These are phyloP conservation scores for Stictocephala bisonia DNA, from an alignment of 2,888 invertebrate species.

Conservation along the genomic window DNA sequence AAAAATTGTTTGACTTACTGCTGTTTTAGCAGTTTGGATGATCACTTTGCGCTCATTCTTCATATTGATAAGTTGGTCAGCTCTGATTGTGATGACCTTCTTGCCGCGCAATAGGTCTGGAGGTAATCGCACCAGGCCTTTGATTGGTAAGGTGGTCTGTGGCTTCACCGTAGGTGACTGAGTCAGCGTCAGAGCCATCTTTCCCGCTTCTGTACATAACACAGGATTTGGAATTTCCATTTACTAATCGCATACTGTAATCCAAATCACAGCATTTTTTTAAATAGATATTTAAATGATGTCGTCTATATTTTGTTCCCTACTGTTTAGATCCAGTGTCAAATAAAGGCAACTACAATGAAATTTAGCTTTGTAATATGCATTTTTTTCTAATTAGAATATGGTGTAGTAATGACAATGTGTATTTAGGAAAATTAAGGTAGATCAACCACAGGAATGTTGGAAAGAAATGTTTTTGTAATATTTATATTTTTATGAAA, in stretches of 20 bases:
- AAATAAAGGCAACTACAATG: no score
- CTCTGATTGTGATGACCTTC: slow-evolving; percentile 65
- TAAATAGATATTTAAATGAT: slow-evolving; percentile 18
- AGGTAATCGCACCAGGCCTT: slow-evolving; percentile 2
- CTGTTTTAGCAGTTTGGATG: slow-evolving; percentile 45
- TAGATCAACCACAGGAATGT: no score
- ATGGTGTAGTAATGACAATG: no score
- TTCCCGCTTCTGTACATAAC: slow-evolving; percentile 74
- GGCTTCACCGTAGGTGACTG: not conserved
- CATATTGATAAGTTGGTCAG: slow-evolving; percentile 68
- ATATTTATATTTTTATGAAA: no score
- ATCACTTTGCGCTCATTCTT: slow-evolving; percentile 61
- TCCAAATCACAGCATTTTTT: slow-evolving; percentile 34
- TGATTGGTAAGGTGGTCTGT: slow-evolving; percentile 65
- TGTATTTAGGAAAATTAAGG: no score
- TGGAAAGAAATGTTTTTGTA: no score
- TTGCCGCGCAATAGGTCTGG: slow-evolving; percentile 22
- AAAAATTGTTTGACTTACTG: not conserved
- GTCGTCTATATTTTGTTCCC: not conserved
- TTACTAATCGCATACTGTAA: no score
- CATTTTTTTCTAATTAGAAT: no score
- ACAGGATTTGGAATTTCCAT: not conserved
- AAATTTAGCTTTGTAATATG: no score
- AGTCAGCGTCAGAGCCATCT: slow-evolving; percentile 70
- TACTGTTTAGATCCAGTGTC: no score